A percentile compares a stretch with the other conserved stretches of the same genome.
phyloP scores from a whole-genome alignment of 2,888 invertebrate species.

The Dysmachus trigonus region DNA sequence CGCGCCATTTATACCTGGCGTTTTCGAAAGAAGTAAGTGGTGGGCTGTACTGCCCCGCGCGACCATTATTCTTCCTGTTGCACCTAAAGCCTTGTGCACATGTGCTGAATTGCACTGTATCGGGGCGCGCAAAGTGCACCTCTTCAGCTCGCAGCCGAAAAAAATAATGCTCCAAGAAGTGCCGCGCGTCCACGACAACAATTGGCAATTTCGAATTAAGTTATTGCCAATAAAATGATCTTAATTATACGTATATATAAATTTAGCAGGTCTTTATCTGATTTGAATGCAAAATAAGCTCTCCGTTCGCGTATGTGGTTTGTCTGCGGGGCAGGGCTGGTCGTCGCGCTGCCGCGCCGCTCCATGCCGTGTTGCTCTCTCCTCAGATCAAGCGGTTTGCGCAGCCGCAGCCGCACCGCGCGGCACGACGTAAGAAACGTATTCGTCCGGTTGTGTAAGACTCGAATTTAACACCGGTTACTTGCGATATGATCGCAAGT shows the following conservation, averaged over 20 bases:
- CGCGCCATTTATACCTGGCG: not conserved
- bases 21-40: not conserved
- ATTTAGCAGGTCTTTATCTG: constrained; percentile 49
- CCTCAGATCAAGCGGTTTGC: not conserved
- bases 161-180: constrained; percentile 13
- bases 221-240: constrained; percentile 50
- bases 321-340: not conserved
- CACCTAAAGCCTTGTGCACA: not conserved
- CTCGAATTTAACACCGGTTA: constrained; percentile 33
- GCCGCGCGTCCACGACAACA: constrained; percentile 36
- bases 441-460: constrained; percentile 25
- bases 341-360: not conserved
- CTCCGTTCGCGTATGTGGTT: not conserved
- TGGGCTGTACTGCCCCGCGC: not conserved
- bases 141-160: not conserved
- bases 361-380: not conserved
- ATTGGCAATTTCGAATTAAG: constrained; percentile 50
- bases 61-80: not conserved
- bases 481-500: constrained; percentile 22
- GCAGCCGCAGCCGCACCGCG: too few relatives aligned
- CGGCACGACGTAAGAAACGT: not conserved
- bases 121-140: too few relatives aligned
- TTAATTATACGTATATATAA: constrained; percentile 48
- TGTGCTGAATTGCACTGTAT: too few relatives aligned
- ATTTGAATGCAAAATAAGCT: constrained; percentile 48